Percentiles rank a stretch among this genome's conserved stretches.
Conservation (phyloP, 2,888 invertebrate species). For the Apotomis betuletana region DNA sequence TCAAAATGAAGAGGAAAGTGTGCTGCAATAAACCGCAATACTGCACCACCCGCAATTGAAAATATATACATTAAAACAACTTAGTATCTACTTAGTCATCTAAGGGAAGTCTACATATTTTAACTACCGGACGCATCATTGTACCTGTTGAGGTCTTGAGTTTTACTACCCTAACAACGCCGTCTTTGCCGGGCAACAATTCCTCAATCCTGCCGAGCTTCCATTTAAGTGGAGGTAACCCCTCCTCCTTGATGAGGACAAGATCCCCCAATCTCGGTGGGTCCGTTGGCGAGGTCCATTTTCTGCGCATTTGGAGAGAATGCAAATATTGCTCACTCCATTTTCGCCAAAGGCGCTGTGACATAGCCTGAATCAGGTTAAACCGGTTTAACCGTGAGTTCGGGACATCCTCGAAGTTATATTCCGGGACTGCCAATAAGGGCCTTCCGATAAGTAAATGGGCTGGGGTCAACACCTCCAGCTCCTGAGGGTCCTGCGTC, state of each 20-base stretch:
- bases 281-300: slow-evolving; percentile 3
- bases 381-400: slow-evolving; percentile 41
- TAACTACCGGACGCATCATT: no score
- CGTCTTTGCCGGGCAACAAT: no score
- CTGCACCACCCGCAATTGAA: no score
- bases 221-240: no score
- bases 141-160: no score
- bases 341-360: slow-evolving; percentile 42
- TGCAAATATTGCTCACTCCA: slow-evolving; percentile 40
- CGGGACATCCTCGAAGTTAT: slow-evolving; percentile 29
- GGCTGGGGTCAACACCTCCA: slow-evolving; percentile 41
- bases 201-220: no score
- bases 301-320: not conserved
- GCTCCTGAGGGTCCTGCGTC: slow-evolving; percentile 7
- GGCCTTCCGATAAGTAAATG: slow-evolving; percentile 44
- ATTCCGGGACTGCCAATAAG: slow-evolving; percentile 41
- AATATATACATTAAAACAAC: no score
- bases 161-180: no score
- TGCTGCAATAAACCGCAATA: no score
- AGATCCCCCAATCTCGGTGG: not conserved
- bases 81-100: no score
- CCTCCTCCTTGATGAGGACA: slow-evolving; percentile 3
- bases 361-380: slow-evolving; percentile 36
- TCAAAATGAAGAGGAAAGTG: no score
- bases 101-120: no score